Conservation (phyloP, 2,888 invertebrate genomes). For the Halictus ligatus region DNA sequence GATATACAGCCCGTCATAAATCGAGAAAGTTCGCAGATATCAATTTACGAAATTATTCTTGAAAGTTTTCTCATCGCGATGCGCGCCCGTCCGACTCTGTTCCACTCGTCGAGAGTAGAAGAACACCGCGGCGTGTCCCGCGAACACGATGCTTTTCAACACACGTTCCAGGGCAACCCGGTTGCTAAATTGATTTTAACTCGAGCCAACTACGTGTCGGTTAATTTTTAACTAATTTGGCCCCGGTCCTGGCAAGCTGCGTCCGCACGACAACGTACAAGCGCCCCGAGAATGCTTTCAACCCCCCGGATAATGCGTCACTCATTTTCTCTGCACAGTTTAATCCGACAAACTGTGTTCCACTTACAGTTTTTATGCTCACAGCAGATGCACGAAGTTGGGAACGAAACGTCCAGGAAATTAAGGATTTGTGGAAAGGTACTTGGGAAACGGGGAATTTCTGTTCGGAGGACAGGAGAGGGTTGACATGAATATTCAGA, state of each 20-base stretch:
- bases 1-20: slow-evolving; percentile 27
- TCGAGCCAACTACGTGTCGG: slow-evolving; percentile 12
- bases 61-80: slow-evolving; percentile 12
- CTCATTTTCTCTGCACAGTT: neutral
- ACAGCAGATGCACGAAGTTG: neutral
- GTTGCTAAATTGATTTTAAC: neutral
- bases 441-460: neutral
- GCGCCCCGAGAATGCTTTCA: neutral
- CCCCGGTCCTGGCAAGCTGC: neutral
- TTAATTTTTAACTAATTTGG: slow-evolving; percentile 14
- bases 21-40: slow-evolving; percentile 34
- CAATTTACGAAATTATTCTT: slow-evolving; percentile 34
- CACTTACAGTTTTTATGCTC: neutral
- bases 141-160: neutral
- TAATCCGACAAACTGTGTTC: neutral
- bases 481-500: neutral
- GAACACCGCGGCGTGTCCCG: no score
- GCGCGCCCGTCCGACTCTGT: slow-evolving; percentile 5
- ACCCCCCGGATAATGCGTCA: neutral
- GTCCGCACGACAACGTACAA: neutral
- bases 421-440: neutral
- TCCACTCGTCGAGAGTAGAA: neutral
- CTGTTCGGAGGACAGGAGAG: neutral
- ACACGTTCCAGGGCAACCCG: neutral
- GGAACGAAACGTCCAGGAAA: neutral